Evolutionary conservation across 1,140 invertebrate genomes (phyloP).

Genomic region (Alviniconcha marisindica): DNA sequence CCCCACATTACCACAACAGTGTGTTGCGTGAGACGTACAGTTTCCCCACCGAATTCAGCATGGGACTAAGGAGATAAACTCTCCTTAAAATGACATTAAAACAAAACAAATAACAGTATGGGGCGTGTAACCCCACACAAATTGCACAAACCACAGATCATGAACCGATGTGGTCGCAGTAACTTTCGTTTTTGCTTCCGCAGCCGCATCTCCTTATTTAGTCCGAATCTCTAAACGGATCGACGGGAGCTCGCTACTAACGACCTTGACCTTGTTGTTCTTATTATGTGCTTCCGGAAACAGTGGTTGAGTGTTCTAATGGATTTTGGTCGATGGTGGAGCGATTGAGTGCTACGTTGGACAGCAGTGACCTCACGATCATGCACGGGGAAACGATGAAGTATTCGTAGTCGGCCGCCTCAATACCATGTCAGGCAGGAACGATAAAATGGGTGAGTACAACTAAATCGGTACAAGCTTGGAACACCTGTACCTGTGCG

Average conservation of each 20-base stretch:
- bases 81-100: too few relatives aligned
- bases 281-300: conserved; percentile 25
- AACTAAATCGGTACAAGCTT: neutral
- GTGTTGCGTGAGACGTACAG: too few relatives aligned
- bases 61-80: too few relatives aligned
- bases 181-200: too few relatives aligned
- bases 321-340: conserved; percentile 18
- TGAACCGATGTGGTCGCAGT: too few relatives aligned
- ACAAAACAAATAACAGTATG: too few relatives aligned
- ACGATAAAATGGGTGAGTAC: conserved; percentile 26
- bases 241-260: neutral
- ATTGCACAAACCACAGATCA: too few relatives aligned
- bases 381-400: neutral
- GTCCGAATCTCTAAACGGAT: neutral
- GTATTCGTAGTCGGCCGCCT: neutral
- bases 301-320: neutral
- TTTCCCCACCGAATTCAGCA: too few relatives aligned
- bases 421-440: neutral
- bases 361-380: neutral
- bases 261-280: conserved; percentile 9
- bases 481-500: too few relatives aligned
- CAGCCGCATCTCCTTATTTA: conserved; percentile 12
- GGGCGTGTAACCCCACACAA: too few relatives aligned
- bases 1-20: too few relatives aligned
- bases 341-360: conserved; percentile 7